phyloP scores from a whole-genome alignment of 2,797 vertebrate species.

The Hyperoplus lanceolatus region DNA sequence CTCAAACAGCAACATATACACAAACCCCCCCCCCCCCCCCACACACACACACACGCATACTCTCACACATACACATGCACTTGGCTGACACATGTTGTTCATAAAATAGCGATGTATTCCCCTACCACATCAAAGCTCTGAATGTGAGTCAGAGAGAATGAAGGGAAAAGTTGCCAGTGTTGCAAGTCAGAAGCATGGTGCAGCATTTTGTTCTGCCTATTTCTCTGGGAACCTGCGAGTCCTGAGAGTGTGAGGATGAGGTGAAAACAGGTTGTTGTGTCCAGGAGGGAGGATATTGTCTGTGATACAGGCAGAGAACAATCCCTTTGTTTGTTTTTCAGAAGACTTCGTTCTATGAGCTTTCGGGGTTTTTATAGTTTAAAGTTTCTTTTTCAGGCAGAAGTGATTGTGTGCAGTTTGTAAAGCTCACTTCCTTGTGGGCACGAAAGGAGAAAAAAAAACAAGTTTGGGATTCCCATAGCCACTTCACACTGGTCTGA shows the following conservation, averaged over 20 bases:
- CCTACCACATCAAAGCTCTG: slow-evolving; percentile 45
- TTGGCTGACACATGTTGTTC: slow-evolving; percentile 59
- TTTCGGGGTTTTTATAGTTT: slow-evolving; percentile 1
- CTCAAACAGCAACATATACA: slow-evolving; percentile 41
- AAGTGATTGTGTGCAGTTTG: background rate
- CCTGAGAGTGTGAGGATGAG: background rate
- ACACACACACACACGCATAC: background rate
- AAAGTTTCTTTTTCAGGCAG: slow-evolving; percentile 7
- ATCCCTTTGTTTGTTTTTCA: slow-evolving; percentile 33
- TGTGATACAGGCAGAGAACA: slow-evolving; percentile 24
- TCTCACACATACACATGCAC: slow-evolving; percentile 9
- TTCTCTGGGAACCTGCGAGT: slow-evolving; percentile 17
- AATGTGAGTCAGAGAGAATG: slow-evolving; percentile 41
- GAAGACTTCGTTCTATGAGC: slow-evolving; percentile 8
- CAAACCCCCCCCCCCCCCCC: slow-evolving; percentile 8
- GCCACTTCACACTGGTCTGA: background rate
- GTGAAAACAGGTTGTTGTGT: slow-evolving; percentile 46
- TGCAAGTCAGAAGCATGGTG: slow-evolving; percentile 14
- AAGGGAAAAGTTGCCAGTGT: slow-evolving; percentile 28
- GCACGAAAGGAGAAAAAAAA: background rate
- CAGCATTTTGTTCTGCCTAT: background rate
- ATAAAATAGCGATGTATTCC: slow-evolving; percentile 66
- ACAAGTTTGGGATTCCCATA: background rate
- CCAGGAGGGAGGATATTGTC: slow-evolving; percentile 21
- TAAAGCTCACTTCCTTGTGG: slow-evolving; percentile 11